phyloP scores from a whole-genome alignment of 1,140 invertebrate genomes.

The Colletes latitarsis region DNA sequence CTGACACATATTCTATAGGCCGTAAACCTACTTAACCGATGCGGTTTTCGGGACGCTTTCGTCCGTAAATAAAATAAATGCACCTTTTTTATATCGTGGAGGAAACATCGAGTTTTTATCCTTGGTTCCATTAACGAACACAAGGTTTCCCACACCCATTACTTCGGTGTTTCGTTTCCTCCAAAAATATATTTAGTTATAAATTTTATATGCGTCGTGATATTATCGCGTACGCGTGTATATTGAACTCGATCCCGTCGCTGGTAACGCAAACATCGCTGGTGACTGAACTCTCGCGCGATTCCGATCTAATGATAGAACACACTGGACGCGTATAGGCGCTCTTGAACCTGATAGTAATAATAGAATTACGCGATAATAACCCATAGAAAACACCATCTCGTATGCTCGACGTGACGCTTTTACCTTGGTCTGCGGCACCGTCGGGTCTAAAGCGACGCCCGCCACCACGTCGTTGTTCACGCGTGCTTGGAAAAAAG shows the following conservation, averaged over 20 bases:
- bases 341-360: conserved; percentile 64
- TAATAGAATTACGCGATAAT: conserved; percentile 62
- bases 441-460: conserved; percentile 1
- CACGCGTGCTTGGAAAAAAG: conserved; percentile 24
- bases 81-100: too few species aligned
- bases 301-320: conserved; percentile 62
- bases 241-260: background rate
- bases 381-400: conserved; percentile 36
- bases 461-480: conserved; percentile 5
- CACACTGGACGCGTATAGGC: conserved; percentile 23
- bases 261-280: background rate
- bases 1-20: background rate
- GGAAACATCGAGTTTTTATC: too few species aligned
- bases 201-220: too few species aligned
- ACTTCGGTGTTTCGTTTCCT: too few species aligned
- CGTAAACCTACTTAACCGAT: too few species aligned
- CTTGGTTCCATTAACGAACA: too few species aligned
- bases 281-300: conserved; percentile 56
- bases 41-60: too few species aligned
- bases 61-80: too few species aligned
- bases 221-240: background rate
- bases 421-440: background rate
- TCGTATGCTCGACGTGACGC: background rate
- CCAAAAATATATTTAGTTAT: too few species aligned
- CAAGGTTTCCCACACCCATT: too few species aligned